Percentiles rank a stretch among this genome's conserved stretches.
These are phyloP conservation scores for Sapajus apella DNA, from an alignment of 2,113 vertebrate genomes.

Conservation along the genomic window DNA sequence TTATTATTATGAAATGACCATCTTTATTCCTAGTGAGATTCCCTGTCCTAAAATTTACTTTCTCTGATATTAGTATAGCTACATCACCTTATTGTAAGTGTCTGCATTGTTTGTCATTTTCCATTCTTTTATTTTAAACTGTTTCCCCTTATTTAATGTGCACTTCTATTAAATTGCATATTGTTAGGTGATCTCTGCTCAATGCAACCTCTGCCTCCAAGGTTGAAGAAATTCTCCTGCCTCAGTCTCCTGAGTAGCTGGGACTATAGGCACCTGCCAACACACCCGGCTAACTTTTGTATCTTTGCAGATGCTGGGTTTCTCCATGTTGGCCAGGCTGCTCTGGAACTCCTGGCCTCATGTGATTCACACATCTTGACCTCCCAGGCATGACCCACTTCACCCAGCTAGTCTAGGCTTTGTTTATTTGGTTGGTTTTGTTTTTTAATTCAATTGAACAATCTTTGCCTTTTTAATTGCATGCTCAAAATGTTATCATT, in stretches of 20 bases:
- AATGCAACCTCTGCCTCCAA: too few species aligned
- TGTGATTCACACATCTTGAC: too few species aligned
- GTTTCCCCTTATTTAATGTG: background rate
- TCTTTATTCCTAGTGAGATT: background rate
- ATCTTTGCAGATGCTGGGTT: too few species aligned
- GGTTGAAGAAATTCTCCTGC: too few species aligned
- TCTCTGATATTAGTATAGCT: background rate
- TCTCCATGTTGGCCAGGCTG: too few species aligned
- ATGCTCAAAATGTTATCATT: background rate
- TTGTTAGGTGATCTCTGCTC: background rate
- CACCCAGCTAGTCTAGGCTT: too few species aligned
- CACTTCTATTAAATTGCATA: background rate
- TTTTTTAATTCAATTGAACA: background rate
- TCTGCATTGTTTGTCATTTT: background rate
- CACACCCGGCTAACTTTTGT: too few species aligned
- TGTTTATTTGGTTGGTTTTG: background rate
- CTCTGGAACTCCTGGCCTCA: too few species aligned
- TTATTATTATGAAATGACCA: background rate
- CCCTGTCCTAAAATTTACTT: background rate
- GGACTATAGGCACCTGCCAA: too few species aligned
- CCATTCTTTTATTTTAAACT: background rate
- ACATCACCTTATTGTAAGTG: background rate
- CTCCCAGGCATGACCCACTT: too few species aligned
- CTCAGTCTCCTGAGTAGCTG: too few species aligned
- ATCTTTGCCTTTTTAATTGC: background rate